Evolutionary conservation across 2,888 invertebrate genomes (phyloP), one percentile per base, ranked within the genome.

Genomic region (Leptarthrus brevirostris): DNA sequence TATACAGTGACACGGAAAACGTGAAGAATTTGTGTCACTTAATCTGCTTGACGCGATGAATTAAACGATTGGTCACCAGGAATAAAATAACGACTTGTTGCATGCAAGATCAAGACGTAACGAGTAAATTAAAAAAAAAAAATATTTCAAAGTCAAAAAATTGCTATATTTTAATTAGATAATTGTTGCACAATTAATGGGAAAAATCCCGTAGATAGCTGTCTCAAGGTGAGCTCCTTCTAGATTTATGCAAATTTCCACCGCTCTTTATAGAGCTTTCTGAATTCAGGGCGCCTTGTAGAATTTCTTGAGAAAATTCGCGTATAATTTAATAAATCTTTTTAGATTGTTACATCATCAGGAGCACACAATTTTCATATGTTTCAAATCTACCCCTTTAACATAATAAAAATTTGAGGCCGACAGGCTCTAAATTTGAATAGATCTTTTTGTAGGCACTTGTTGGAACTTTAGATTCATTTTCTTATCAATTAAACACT

Each of bases 21-120:
- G 69, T 70, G 69, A 70, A 34, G 69, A 70, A 70, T 70, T 49
- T 70, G 69, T 70, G 69, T 70, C 69, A 70, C 52, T 26, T 70
- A 52, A 36, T 61, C 14, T 36, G 36, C 40, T 61, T 61, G 61
- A 61, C 34, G 61, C 36, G 40, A 16, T 61, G 61, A 16, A 20
- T 2, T 20, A 20, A 61, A 30, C 56, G 30, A 56, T 56, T 30
- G 26, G 34, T 26, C 56, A 16, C n/a, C 30, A 56, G 16, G 26
- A 16, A 56, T 26, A 30, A 22, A 16, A 16, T 56, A 6, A n/a
- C n/a, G n/a, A n/a, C n/a, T 4, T 44, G 12, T n/a, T 44, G 44
- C 44, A 44, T 4, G 16, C 44, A 44, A 12, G 44, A 44, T 44
- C 44, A 14, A 44, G 4, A 44, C 12, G n/a, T n/a, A n/a, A n/a